A percentile compares a stretch with the other conserved stretches of the same genome.
Evolutionary conservation across 2,113 vertebrate species (phyloP).

Genomic region (Anoplopoma fimbria): DNA sequence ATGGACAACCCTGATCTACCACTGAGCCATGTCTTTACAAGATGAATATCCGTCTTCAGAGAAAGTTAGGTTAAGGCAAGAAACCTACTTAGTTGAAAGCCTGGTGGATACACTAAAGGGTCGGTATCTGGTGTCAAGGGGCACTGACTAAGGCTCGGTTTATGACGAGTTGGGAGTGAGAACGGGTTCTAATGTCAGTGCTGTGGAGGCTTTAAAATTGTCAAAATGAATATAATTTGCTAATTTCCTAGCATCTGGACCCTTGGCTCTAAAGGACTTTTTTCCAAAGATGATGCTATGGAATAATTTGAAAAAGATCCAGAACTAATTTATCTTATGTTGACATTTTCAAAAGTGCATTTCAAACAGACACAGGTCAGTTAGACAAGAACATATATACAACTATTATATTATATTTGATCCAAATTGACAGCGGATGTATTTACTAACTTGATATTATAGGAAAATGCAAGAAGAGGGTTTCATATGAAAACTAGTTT

Average conservation of each 20-base stretch:
- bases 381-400: not conserved
- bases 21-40: no score
- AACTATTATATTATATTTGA: no score
- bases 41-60: no score
- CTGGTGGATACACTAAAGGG: no score
- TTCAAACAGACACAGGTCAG: not conserved
- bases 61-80: no score
- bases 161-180: no score
- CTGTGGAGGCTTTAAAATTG: not conserved
- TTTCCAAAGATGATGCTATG: not conserved
- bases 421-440: not conserved
- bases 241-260: not conserved
- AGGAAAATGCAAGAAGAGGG: not conserved
- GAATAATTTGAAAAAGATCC: not conserved
- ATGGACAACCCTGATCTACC: no score
- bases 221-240: not conserved
- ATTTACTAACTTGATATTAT: not conserved
- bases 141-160: no score
- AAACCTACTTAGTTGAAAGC: no score
- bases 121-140: no score
- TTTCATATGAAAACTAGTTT: slow-evolving; percentile 12
- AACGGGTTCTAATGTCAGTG: no score
- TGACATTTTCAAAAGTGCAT: not conserved
- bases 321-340: not conserved
- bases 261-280: not conserved